Conservation (phyloP, 2,888 invertebrate genomes). For the Melitaea athalia region DNA sequence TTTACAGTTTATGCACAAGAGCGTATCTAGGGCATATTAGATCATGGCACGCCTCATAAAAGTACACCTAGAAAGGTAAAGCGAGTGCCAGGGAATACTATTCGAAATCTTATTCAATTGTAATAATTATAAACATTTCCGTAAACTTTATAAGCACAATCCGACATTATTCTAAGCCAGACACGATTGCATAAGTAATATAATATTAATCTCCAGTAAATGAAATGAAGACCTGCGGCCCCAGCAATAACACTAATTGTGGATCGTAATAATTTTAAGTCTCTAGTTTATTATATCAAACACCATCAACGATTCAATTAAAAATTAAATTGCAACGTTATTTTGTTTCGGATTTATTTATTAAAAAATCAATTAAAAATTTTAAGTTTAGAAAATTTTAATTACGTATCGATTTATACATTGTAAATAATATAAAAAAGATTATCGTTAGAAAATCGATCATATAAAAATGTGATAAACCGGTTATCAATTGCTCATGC, state of each 20-base stretch:
- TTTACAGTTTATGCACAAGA: slow-evolving; percentile 41
- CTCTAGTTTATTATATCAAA: slow-evolving; percentile 2
- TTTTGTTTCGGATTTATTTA: too few relatives aligned
- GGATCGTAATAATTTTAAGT: slow-evolving; percentile 1
- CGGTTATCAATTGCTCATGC: slow-evolving; percentile 40
- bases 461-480: slow-evolving; percentile 26
- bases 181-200: background rate
- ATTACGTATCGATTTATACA: background rate
- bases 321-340: background rate
- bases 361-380: background rate
- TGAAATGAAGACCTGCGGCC: background rate
- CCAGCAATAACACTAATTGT: slow-evolving; percentile 2
- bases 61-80: slow-evolving; percentile 2
- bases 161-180: background rate
- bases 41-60: slow-evolving; percentile 37
- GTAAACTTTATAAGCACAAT: background rate
- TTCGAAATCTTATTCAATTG: background rate
- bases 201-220: slow-evolving; percentile 4
- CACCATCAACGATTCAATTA: background rate
- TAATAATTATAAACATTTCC: background rate
- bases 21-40: slow-evolving; percentile 38
- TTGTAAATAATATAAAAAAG: slow-evolving; percentile 16
- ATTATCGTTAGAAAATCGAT: background rate
- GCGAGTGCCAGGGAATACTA: background rate
- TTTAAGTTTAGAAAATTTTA: background rate